phyloP scores from a whole-genome alignment of 2,888 invertebrate genomes.

The Branchipolynoe longqiensis region DNA sequence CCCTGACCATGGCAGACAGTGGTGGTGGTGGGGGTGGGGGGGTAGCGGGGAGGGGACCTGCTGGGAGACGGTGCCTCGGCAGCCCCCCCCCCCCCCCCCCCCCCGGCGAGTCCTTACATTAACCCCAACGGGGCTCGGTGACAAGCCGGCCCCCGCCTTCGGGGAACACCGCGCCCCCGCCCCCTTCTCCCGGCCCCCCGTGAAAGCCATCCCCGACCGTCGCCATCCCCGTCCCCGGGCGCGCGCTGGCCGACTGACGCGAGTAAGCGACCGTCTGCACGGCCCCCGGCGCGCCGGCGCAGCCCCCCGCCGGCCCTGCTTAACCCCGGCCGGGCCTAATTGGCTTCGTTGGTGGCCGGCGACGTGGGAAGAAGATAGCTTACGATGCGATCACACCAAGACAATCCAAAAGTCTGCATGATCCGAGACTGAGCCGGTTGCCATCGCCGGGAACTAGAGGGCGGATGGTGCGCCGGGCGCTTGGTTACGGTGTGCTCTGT shows the following conservation, averaged over 20 bases:
- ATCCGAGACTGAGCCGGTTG: too few species aligned
- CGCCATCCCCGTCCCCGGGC: too few species aligned
- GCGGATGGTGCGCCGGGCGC: too few species aligned
- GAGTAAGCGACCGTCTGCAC: too few species aligned
- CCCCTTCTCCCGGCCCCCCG: not conserved
- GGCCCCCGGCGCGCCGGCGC: slow-evolving; percentile 21
- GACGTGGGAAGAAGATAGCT: slow-evolving; percentile 24
- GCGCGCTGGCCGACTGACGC: not conserved
- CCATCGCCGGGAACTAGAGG: too few species aligned
- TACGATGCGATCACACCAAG: not conserved
- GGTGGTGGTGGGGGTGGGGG: not conserved
- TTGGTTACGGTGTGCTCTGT: too few species aligned
- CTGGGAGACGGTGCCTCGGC: not conserved
- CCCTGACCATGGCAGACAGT: too few species aligned
- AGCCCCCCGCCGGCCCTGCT: slow-evolving; percentile 44
- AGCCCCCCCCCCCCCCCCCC: too few species aligned
- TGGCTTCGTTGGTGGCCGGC: slow-evolving; percentile 26
- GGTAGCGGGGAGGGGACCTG: not conserved
- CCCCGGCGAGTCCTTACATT: not conserved
- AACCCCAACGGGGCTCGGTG: not conserved
- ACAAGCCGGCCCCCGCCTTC: not conserved
- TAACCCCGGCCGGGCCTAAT: slow-evolving; percentile 22
- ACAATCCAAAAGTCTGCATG: not conserved
- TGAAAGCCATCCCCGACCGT: not conserved
- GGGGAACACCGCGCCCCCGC: not conserved